Evolutionary conservation across 2,113 vertebrate genomes (phyloP).

Genomic region (Ophiodon elongatus): DNA sequence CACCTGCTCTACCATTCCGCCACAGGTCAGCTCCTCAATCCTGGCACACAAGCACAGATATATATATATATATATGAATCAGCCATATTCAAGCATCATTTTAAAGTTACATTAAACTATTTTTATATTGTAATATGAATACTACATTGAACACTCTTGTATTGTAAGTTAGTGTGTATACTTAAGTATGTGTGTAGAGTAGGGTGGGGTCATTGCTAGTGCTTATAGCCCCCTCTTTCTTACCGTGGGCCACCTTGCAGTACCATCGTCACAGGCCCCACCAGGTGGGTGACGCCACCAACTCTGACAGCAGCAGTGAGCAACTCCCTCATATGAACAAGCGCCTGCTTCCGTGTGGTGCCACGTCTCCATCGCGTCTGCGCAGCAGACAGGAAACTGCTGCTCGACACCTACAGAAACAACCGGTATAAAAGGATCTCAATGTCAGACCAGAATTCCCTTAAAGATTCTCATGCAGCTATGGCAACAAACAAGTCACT

Average conservation of each 20-base stretch:
- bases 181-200: not conserved
- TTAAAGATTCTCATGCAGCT: not conserved
- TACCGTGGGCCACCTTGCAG: constrained; percentile 97
- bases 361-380: constrained; percentile 96
- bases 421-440: not conserved
- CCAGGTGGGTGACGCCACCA: constrained; percentile 95
- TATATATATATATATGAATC: not conserved
- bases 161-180: not conserved
- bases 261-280: constrained; percentile 97
- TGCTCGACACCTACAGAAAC: constrained; percentile 92
- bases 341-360: constrained; percentile 93
- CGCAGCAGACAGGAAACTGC: constrained; percentile 95
- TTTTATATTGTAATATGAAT: not conserved
- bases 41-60: constrained; percentile 73
- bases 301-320: constrained; percentile 95
- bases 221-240: not conserved
- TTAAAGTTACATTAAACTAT: not conserved
- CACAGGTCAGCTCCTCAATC: constrained; percentile 96
- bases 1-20: constrained; percentile 98
- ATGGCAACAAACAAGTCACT: not conserved
- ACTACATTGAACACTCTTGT: not conserved
- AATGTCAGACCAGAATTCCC: constrained; percentile 13
- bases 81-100: not conserved
- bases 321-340: constrained; percentile 97
- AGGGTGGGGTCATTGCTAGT: not conserved